Evolutionary conservation across 2,888 invertebrate genomes (phyloP), one percentile per base, ranked within the genome.

Genomic region (Cephonodes hylas): DNA sequence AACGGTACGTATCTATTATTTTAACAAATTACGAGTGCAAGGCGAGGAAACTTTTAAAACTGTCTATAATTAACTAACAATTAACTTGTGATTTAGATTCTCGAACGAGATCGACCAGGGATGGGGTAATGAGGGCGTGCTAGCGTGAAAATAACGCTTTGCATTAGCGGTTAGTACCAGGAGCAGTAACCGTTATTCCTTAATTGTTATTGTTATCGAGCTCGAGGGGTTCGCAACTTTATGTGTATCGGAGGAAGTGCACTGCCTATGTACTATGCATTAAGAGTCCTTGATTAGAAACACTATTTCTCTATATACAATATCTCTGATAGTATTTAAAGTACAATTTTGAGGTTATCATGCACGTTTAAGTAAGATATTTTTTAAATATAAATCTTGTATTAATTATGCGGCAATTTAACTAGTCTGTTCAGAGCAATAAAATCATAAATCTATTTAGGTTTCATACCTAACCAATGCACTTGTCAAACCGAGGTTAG

Each of bases 131-230:
- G 42, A 62, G 45, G 38, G 44, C 59, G 27, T 42, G 48, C 42
- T 25, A 46, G 6, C 48, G 38, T 25, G 45, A 64, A 68, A 79
- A 85, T 86, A 83, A 83, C 79, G 75, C 69, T 81, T 74, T 83
- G 81, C 85, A 86, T 89, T 88, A 86, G 85, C 80, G 80, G 80
- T 70, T 70, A 20, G 31, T 53, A 75, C 78, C 83, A 76, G 78
- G 86, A 84, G 86, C 83, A 74, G 81, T 84, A 81, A 85, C 81
- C 83, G 84, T 85, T 84, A 86, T 76, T 80, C 68, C 77, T 81
- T 89, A 88, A 90, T 83, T 86, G 88, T 88, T 89, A 89, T 86
- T 83, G 79, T 77, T 74, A 70, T 61, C 10, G 44, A 22, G 20
- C 44, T 18, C n/a, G 42, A 56, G 53, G 44, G 48, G 20, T 7